These are phyloP conservation scores for Nemoura dubitans DNA, from an alignment of 2,888 invertebrate species.

Conservation along the genomic window DNA sequence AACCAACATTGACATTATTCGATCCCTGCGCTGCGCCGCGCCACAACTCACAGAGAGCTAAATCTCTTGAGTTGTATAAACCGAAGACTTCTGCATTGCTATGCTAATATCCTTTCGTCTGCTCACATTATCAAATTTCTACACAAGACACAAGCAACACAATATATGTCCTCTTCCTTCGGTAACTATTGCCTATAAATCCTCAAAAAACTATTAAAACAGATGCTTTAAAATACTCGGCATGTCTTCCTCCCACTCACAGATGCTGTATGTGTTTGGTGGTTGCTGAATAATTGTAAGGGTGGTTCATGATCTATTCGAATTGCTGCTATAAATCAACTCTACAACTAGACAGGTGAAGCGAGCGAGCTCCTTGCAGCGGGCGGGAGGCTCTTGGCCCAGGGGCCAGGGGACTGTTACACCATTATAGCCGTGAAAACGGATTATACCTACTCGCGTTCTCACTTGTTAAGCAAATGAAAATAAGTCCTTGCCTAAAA, in stretches of 20 bases:
- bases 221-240: neutral
- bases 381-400: neutral
- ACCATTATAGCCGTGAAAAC: conserved; percentile 27
- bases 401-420: neutral
- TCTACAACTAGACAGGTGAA: conserved; percentile 26
- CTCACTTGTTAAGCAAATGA: conserved; percentile 5
- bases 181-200: too few species aligned
- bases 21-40: neutral
- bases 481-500: neutral
- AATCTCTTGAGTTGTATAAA: too few species aligned
- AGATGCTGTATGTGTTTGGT: neutral
- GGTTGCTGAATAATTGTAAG: neutral
- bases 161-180: too few species aligned
- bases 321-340: conserved; percentile 21
- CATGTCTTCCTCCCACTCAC: neutral
- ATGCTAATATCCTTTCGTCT: too few species aligned
- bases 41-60: too few species aligned
- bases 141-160: too few species aligned
- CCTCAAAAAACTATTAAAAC: neutral
- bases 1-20: neutral
- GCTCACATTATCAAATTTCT: too few species aligned
- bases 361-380: neutral
- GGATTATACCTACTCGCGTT: conserved; percentile 2
- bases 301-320: neutral
- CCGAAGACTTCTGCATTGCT: too few species aligned